Conservation (phyloP, 2,888 invertebrate species). For the Melanargia galathea region DNA sequence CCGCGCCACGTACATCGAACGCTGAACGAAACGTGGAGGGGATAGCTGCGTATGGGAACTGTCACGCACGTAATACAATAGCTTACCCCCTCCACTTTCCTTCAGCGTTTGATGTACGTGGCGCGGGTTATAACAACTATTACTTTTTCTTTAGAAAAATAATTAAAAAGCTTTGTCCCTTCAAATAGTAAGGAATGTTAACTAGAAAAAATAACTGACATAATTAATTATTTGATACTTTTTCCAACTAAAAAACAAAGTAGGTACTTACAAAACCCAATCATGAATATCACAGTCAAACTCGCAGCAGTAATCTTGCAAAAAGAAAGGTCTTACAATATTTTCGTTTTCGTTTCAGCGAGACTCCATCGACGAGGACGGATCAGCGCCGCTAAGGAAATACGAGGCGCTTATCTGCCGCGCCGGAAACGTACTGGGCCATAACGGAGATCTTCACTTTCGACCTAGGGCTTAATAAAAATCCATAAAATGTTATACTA, state of each 20-base stretch:
- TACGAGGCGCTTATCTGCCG: slow-evolving; percentile 50
- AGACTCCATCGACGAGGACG: slow-evolving; percentile 45
- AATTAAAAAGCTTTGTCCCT: too few relatives aligned
- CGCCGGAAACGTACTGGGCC: slow-evolving; percentile 47
- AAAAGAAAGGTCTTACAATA: slow-evolving; percentile 53
- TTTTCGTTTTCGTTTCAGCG: slow-evolving; percentile 62
- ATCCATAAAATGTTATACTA: slow-evolving; percentile 20
- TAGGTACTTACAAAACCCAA: not conserved
- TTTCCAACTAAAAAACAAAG: not conserved
- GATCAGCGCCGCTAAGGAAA: slow-evolving; percentile 48
- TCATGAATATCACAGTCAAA: not conserved
- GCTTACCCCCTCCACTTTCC: too few relatives aligned
- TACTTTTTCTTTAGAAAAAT: too few relatives aligned
- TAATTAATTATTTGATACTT: too few relatives aligned
- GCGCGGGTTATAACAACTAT: too few relatives aligned
- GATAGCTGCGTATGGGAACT: too few relatives aligned
- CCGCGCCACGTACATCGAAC: too few relatives aligned
- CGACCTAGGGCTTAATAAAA: slow-evolving; percentile 23
- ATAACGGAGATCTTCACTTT: slow-evolving; percentile 35
- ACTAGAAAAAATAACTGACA: too few relatives aligned
- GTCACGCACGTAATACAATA: too few relatives aligned
- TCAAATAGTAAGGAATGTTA: too few relatives aligned
- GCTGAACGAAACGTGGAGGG: too few relatives aligned
- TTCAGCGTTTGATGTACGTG: too few relatives aligned
- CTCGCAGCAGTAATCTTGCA: not conserved